These are phyloP conservation scores for Oxyruncus cristatus DNA, from an alignment of 2,113 vertebrate species.

Conservation along the genomic window DNA sequence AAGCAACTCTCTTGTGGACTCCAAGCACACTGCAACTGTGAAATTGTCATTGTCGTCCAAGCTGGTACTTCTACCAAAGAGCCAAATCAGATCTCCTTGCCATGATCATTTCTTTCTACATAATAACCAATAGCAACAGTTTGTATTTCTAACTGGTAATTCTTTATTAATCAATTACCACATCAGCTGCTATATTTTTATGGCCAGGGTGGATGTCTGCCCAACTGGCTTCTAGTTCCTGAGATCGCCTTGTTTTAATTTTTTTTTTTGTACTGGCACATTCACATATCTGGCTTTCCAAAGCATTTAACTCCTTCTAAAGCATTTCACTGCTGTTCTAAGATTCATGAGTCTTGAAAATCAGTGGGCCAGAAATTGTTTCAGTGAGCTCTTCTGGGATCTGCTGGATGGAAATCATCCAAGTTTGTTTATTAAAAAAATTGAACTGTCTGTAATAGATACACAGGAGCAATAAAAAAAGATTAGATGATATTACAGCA, in stretches of 20 bases:
- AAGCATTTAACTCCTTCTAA: neutral
- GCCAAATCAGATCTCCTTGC: neutral
- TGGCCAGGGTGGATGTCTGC: neutral
- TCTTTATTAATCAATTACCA: neutral
- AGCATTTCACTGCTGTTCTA: neutral
- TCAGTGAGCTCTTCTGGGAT: neutral
- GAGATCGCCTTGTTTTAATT: neutral
- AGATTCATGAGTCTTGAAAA: neutral
- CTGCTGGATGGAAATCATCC: neutral
- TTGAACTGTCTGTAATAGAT: neutral
- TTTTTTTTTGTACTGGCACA: neutral
- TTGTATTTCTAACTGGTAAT: neutral
- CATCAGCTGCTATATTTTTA: neutral
- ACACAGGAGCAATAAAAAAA: neutral
- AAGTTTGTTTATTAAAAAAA: conserved; percentile 8
- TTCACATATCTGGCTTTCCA: neutral
- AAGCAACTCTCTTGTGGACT: neutral
- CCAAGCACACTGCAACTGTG: neutral
- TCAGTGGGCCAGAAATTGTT: neutral
- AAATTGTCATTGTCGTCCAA: neutral
- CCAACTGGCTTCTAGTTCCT: neutral
- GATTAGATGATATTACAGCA: neutral
- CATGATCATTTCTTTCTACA: neutral
- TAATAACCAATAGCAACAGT: neutral
- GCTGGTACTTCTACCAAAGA: neutral